phyloP scores from a whole-genome alignment of 2,797 vertebrate genomes.

The Megaceryle alcyon region DNA sequence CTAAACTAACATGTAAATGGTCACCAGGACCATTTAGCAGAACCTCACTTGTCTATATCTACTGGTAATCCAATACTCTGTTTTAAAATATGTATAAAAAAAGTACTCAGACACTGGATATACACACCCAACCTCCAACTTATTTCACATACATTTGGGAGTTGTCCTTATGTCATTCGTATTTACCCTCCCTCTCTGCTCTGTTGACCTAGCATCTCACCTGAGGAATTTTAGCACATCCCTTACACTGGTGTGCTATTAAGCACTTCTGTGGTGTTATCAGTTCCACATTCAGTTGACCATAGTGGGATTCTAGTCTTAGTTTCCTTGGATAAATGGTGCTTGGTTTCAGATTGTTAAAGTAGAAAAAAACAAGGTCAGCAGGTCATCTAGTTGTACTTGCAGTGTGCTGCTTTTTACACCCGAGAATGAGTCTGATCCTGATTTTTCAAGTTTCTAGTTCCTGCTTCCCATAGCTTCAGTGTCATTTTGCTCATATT shows the following conservation, averaged over 20 bases:
- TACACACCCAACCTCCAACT: background rate
- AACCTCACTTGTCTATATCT: background rate
- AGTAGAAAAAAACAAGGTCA: background rate
- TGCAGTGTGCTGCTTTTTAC: background rate
- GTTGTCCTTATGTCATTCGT: background rate
- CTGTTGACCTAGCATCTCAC: background rate
- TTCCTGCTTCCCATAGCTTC: background rate
- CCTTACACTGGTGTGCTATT: background rate
- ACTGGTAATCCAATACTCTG: background rate
- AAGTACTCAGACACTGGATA: background rate
- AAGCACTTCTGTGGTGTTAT: background rate
- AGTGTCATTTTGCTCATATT: background rate
- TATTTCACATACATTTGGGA: background rate
- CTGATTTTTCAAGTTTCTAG: background rate
- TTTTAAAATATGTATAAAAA: background rate
- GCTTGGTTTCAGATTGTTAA: background rate
- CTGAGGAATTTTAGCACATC: background rate
- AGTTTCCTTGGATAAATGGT: background rate
- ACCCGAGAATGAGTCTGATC: background rate
- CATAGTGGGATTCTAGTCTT: background rate
- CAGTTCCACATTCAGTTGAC: background rate
- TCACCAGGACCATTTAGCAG: background rate
- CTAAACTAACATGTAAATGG: background rate
- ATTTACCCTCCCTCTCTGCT: background rate
- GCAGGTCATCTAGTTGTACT: background rate